Percentiles rank a stretch among this genome's conserved stretches.
These are phyloP conservation scores for Polydrusus cervinus DNA, from an alignment of 2,888 invertebrate genomes.

Conservation along the genomic window DNA sequence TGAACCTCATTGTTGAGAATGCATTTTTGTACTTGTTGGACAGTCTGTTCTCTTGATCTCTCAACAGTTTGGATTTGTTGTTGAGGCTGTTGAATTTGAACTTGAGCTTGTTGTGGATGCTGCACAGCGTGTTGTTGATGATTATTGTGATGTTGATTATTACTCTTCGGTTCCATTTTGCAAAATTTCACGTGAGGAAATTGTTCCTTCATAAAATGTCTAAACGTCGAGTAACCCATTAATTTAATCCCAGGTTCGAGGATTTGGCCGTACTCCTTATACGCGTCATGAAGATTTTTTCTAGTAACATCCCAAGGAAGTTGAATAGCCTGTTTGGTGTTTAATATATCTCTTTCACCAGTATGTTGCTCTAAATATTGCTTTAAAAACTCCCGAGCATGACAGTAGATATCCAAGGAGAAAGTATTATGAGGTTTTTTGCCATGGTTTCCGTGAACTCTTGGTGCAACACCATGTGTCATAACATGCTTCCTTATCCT, in stretches of 20 bases:
- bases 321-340: conserved; percentile 73
- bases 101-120: conserved; percentile 66
- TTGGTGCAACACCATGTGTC: conserved; percentile 85
- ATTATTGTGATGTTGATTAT: conserved; percentile 65
- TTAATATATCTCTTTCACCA: conserved; percentile 72
- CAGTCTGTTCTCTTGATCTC: conserved; percentile 71
- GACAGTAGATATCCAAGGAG: conserved; percentile 84
- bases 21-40: conserved; percentile 72
- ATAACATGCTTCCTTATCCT: conserved; percentile 85
- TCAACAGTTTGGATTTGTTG: conserved; percentile 71
- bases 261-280: conserved; percentile 82
- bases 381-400: conserved; percentile 84
- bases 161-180: conserved; percentile 76
- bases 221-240: conserved; percentile 87
- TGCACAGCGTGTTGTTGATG: conserved; percentile 70
- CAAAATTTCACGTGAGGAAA: conserved; percentile 85
- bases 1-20: conserved; percentile 75
- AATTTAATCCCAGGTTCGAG: conserved; percentile 81
- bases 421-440: conserved; percentile 88
- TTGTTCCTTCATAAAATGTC: conserved; percentile 87
- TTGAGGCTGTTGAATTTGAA: conserved; percentile 69
- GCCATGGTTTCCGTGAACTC: conserved; percentile 86
- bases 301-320: conserved; percentile 76
- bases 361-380: conserved; percentile 82
- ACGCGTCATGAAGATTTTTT: conserved; percentile 84